phyloP scores from a whole-genome alignment of 2,888 invertebrate species.

The Lepidocyrtoides sp. region DNA sequence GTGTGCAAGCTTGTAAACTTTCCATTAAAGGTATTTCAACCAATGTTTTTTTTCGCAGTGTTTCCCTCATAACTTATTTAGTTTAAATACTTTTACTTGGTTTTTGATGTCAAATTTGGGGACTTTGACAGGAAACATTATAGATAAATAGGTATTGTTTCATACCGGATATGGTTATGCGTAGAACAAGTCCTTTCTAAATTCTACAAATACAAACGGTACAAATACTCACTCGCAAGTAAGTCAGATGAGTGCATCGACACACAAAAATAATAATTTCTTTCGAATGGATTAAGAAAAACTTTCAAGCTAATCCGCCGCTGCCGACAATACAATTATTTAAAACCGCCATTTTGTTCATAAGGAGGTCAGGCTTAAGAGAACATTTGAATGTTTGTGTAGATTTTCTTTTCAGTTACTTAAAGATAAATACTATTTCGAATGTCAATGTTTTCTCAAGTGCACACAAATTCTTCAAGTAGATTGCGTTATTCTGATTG shows the following conservation, averaged over 20 bases:
- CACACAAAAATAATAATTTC: not conserved
- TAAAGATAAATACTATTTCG: not conserved
- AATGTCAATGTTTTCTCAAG: not conserved
- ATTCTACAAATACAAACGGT: not conserved
- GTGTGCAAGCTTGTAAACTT: not conserved
- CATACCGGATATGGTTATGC: slow-evolving; percentile 22
- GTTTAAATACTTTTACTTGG: not conserved
- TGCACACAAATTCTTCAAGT: not conserved
- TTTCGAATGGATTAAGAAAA: slow-evolving; percentile 9
- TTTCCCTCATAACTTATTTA: not conserved
- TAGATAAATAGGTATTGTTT: slow-evolving; percentile 1
- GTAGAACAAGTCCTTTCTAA: not conserved
- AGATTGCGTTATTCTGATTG: too few relatives aligned
- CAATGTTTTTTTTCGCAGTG: not conserved
- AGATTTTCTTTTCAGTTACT: not conserved
- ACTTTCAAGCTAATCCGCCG: slow-evolving; percentile 24
- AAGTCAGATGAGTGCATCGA: not conserved
- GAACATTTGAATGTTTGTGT: not conserved
- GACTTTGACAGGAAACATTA: slow-evolving; percentile 30
- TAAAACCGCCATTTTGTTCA: not conserved
- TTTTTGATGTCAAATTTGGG: not conserved
- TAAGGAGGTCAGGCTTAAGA: slow-evolving; percentile 39
- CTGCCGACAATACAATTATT: slow-evolving; percentile 17
- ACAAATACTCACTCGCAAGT: not conserved
- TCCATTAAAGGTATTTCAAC: not conserved